A percentile compares a stretch with the other conserved stretches of the same genome.
Conservation (phyloP, 2,113 vertebrate species). For the Meleagris gallopavo region DNA sequence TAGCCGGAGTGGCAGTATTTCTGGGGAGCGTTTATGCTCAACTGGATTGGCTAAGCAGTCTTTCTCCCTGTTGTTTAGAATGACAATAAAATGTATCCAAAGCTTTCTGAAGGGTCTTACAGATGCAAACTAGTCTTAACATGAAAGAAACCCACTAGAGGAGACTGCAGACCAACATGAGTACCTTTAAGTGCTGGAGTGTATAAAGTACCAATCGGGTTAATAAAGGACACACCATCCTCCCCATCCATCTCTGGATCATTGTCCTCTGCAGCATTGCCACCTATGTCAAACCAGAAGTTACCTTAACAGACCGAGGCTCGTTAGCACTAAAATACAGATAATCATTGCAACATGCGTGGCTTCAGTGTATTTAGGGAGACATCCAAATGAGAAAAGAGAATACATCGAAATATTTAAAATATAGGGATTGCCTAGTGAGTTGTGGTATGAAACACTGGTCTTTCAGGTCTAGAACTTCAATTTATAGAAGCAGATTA, state of each 20-base stretch:
- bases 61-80: background rate
- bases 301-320: slow-evolving; percentile 61
- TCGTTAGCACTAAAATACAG: slow-evolving; percentile 9
- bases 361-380: slow-evolving; percentile 24
- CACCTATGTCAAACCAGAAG: slow-evolving; percentile 85
- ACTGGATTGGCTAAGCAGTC: background rate
- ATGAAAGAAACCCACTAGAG: background rate
- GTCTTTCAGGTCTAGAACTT: background rate
- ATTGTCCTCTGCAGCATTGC: slow-evolving; percentile 87
- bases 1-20: background rate
- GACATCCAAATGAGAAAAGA: slow-evolving; percentile 60
- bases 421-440: background rate
- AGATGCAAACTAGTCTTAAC: background rate
- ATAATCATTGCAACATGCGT: slow-evolving; percentile 49
- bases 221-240: slow-evolving; percentile 94
- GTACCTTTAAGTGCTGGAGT: slow-evolving; percentile 94
- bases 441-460: background rate
- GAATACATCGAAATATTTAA: background rate
- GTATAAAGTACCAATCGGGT: slow-evolving; percentile 87
- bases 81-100: background rate
- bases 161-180: slow-evolving; percentile 8
- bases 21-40: background rate
- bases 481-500: background rate
- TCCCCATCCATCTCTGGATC: slow-evolving; percentile 90
- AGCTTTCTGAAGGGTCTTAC: background rate